phyloP scores from a whole-genome alignment of 2,888 invertebrate species.

The Cancer borealis region DNA sequence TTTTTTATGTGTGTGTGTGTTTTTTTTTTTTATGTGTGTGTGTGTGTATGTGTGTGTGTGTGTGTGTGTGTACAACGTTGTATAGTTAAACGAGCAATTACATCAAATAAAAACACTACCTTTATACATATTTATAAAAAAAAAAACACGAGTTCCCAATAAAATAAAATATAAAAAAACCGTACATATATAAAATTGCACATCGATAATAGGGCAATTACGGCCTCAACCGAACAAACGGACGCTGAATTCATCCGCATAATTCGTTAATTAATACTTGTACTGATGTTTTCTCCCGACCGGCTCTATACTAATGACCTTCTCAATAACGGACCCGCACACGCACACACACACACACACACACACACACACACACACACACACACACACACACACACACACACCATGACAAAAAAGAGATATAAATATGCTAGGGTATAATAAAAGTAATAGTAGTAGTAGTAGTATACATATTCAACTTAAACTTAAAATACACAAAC shows the following conservation, averaged over 20 bases:
- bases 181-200: neutral
- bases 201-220: neutral
- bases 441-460: no score
- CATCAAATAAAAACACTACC: no score
- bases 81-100: neutral
- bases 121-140: no score
- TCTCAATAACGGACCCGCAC: neutral
- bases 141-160: no score
- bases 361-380: neutral
- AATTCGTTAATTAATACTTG: neutral
- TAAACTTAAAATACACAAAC: neutral
- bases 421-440: no score
- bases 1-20: neutral
- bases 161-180: neutral
- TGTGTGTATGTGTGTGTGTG: neutral
- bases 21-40: no score
- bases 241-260: neutral
- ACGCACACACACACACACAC: neutral
- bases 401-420: no score
- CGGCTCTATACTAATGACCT: neutral
- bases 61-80: neutral
- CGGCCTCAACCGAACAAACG: neutral
- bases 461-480: no score
- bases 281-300: neutral
- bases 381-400: neutral